Conservation (phyloP, 2,888 invertebrate species). For the Orchesellides sinensis region DNA sequence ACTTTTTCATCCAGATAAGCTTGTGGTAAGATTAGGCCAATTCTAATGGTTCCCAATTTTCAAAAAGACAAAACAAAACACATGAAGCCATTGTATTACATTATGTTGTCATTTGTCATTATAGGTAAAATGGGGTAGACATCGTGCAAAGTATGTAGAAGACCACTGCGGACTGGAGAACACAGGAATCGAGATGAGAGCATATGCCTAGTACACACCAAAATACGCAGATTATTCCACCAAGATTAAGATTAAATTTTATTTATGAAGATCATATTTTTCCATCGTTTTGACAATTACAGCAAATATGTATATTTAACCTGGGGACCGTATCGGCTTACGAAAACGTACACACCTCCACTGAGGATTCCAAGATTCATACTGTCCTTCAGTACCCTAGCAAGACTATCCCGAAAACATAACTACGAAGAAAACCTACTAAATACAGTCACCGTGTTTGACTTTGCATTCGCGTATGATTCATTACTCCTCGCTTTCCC, state of each 20-base stretch:
- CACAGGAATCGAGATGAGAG: slow-evolving; percentile 68
- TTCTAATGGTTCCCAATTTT: too few species aligned
- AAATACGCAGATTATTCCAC: not conserved
- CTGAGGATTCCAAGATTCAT: slow-evolving; percentile 55
- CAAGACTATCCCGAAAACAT: slow-evolving; percentile 18
- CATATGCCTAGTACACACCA: slow-evolving; percentile 70
- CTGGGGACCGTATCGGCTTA: slow-evolving; percentile 69
- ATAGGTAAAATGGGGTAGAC: slow-evolving; percentile 68
- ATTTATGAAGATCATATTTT: not conserved
- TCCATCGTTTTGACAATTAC: not conserved
- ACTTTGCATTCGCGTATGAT: slow-evolving; percentile 69
- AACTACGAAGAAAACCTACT: slow-evolving; percentile 17
- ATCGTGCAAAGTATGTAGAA: slow-evolving; percentile 64
- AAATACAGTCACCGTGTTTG: slow-evolving; percentile 50
- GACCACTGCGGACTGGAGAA: slow-evolving; percentile 64
- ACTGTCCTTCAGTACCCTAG: slow-evolving; percentile 6
- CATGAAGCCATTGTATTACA: not conserved
- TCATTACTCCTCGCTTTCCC: slow-evolving; percentile 62
- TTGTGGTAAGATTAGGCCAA: slow-evolving; percentile 2
- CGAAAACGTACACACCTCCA: slow-evolving; percentile 62
- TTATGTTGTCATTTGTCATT: not conserved
- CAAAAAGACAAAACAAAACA: too few species aligned
- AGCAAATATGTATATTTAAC: slow-evolving; percentile 72
- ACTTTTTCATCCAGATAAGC: not conserved
- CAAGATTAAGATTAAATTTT: too few species aligned